Evolutionary conservation across 1,140 invertebrate genomes (phyloP).

Genomic region (Musca vetustissima): DNA sequence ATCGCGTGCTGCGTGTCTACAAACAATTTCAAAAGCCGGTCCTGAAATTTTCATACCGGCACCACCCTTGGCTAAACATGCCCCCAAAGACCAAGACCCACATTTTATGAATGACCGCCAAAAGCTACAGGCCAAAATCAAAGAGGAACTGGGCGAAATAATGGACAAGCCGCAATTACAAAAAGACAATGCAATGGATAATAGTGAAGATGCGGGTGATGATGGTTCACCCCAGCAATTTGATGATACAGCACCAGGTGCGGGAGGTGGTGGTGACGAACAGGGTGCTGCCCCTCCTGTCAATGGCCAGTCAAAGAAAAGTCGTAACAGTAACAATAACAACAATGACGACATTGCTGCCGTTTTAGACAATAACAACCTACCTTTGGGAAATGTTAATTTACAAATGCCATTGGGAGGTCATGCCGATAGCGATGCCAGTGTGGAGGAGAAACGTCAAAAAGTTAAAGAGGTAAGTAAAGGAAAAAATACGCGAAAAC

Average conservation of each 20-base stretch:
- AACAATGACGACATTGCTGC: conserved; percentile 20
- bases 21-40: conserved; percentile 83
- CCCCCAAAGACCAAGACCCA: conserved; percentile 64
- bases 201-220: conserved; percentile 57
- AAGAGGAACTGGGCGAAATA: conserved; percentile 68
- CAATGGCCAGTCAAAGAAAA: conserved; percentile 34
- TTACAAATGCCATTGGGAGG: conserved; percentile 51
- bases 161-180: conserved; percentile 52
- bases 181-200: conserved; percentile 25
- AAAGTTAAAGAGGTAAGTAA: conserved; percentile 78
- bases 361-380: conserved; percentile 36
- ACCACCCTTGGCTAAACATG: conserved; percentile 66
- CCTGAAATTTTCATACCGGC: conserved; percentile 86
- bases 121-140: conserved; percentile 77
- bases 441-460: conserved; percentile 64
- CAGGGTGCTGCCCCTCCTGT: conserved; percentile 46
- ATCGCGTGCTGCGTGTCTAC: conserved; percentile 82
- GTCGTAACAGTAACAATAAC: neutral
- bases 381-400: conserved; percentile 47
- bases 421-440: conserved; percentile 58
- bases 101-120: conserved; percentile 73
- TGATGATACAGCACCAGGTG: conserved; percentile 12
- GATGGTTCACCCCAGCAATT: conserved; percentile 35
- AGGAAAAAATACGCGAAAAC: no score
- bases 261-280: conserved; percentile 13